Conservation (phyloP, 2,113 vertebrate genomes). For the Protobothrops mucrosquamatus region DNA sequence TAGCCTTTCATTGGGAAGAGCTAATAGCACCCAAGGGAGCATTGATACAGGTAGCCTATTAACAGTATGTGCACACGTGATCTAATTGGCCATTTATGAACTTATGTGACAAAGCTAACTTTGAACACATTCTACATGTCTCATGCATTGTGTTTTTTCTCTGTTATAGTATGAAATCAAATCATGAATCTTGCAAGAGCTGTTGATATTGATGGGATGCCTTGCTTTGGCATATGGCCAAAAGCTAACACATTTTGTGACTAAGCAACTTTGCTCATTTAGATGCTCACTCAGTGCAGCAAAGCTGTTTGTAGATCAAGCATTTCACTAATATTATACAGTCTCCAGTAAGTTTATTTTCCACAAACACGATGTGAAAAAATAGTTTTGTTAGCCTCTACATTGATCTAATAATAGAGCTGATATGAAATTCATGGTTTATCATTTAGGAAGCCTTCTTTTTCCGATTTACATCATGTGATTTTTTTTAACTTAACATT, state of each 20-base stretch:
- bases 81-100: not conserved
- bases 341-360: not conserved
- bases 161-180: not conserved
- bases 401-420: not conserved
- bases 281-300: not conserved
- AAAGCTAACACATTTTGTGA: not conserved
- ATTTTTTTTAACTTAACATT: not conserved
- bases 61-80: not conserved
- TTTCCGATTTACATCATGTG: not conserved
- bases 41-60: slow-evolving; percentile 83
- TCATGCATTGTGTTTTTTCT: not conserved
- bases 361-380: not conserved
- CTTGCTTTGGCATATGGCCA: not conserved
- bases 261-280: not conserved
- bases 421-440: not conserved
- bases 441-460: not conserved
- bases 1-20: slow-evolving; percentile 89
- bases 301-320: not conserved
- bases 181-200: not conserved
- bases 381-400: not conserved
- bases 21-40: slow-evolving; percentile 96
- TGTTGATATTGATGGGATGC: not conserved
- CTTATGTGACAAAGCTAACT: not conserved
- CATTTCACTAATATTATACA: not conserved
- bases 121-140: not conserved